phyloP scores from a whole-genome alignment of 2,797 vertebrate genomes.

The Luscinia luscinia region DNA sequence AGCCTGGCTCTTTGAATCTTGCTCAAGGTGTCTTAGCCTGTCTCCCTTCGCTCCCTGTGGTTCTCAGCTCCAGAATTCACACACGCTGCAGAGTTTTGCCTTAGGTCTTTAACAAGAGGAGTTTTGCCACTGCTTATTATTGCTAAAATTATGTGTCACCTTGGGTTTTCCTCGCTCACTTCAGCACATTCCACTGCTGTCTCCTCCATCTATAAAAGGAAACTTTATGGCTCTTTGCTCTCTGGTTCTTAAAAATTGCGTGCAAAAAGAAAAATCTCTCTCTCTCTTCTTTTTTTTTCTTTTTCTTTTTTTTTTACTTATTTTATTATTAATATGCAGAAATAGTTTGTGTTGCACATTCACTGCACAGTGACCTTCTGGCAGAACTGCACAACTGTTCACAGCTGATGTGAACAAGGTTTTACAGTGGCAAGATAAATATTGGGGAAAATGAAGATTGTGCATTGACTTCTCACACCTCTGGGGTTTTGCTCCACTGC shows the following conservation, averaged over 20 bases:
- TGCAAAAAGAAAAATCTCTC: constrained; percentile 19
- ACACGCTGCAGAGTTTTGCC: background rate
- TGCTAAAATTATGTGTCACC: constrained; percentile 69
- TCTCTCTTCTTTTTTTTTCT: background rate
- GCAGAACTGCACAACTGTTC: background rate
- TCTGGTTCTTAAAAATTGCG: constrained; percentile 28
- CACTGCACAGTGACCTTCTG: background rate
- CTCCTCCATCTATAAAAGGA: constrained; percentile 58
- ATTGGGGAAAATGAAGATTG: background rate
- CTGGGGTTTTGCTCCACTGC: background rate
- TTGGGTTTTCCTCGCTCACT: constrained; percentile 67
- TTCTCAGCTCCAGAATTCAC: background rate
- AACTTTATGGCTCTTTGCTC: constrained; percentile 53
- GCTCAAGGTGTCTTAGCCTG: background rate
- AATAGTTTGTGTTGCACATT: background rate
- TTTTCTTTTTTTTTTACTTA: background rate
- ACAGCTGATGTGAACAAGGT: background rate
- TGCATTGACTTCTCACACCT: background rate
- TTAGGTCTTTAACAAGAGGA: constrained; percentile 54
- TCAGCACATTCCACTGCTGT: constrained; percentile 31
- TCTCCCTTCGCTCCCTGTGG: background rate
- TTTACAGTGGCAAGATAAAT: background rate
- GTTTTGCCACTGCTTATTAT: constrained; percentile 66
- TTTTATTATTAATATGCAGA: background rate
- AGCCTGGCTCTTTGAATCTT: background rate